Evolutionary conservation across 1,140 invertebrate genomes (phyloP), one percentile per base, ranked within the genome.

Genomic region (Bombus affinis): DNA sequence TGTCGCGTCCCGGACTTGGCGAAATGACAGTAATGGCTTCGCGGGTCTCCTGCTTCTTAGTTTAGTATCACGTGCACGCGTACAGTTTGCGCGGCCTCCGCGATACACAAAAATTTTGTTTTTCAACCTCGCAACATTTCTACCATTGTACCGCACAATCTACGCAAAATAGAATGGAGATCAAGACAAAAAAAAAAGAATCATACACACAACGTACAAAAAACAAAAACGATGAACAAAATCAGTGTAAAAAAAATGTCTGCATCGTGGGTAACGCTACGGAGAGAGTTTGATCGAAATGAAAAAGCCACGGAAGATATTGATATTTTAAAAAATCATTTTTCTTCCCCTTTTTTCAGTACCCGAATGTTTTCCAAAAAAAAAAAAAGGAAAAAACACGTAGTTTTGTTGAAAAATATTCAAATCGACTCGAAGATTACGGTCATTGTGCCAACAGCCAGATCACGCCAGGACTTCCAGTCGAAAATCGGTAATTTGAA

Each of bases 1-100:
- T 47, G 53, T 47, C 80, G 80, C 53, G 85, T 47, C 57, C 74
- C 74, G 42, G 66, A 77, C 42, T 59, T 72, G 83, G 85, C 85
- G 72, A 82, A 86, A 86, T 75, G 84, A 82, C 84, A 75, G 84
- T 82, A 82, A 85, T 79, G 42, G 32, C 66, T 71, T 81, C 78
- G 44, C 57, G 42, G 22, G 32, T 57, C 25, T 62, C 74, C 28
- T 22, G 39, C 0, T 37, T 25, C 32, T 68, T 35, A 39, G n/a
- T 28, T 35, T 15, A 62, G 39, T 3, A 77, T 28, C 37, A 42
- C 53, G 28, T 59, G 35, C 70, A 71, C 37, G 70, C 39, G 18
- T 39, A 6, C 70, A 28, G 39, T n/a, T 37, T n/a, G 9, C 28
- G 18, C 39, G 39, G 66, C 35, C 10, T 6, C 35, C 10, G 25